Evolutionary conservation across 2,797 vertebrate genomes (phyloP), one percentile per base, ranked within the genome.

Genomic region (Hypotaenidia philippensis): DNA sequence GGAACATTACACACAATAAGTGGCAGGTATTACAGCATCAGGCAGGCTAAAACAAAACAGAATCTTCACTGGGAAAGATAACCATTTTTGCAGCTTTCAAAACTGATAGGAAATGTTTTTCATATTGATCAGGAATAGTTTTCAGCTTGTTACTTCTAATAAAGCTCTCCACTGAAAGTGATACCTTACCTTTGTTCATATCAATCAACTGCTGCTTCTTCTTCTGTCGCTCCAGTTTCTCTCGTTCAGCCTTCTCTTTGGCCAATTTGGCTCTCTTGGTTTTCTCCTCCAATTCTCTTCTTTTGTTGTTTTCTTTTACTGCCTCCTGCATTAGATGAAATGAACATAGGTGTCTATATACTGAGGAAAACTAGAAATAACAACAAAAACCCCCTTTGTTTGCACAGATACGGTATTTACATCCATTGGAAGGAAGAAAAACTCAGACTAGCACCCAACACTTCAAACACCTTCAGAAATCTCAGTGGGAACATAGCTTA

Each of bases 141-240:
- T 61, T 74, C 57, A 34, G 19, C 53, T 79, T 31, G 13, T 68
- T 36, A 26, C 4, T 29, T 40, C 44, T 71, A 56, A 65, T 9
- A 57, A 13, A 85, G 29, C 15, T 44, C 76, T 41, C 20, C 47
- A 59, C 27, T 53, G 10, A 18, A 86, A 93, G 31, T 14, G 26
- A 8, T 70, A n/a, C 81, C 97, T 59, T 98, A 99, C 99, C 99
- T 99, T 99, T 99, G 98, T 99, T 99, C 98, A 99, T 99, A 98
- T 99, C 99, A 98, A 99, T 99, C 97, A 99, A 97, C 95, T 99
- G 99, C 97, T 99, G 99, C 98, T 99, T 99, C 98, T 99, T 99
- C 98, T 99, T 99, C 98, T 99, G 99, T 32, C 99, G 97, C 96
- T 99, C 99, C 95, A 98, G 97, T 94, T 99, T 99, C 97, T 99